These are phyloP conservation scores for Eupithecia pulchellata DNA, from an alignment of 2,888 invertebrate species.

Conservation along the genomic window DNA sequence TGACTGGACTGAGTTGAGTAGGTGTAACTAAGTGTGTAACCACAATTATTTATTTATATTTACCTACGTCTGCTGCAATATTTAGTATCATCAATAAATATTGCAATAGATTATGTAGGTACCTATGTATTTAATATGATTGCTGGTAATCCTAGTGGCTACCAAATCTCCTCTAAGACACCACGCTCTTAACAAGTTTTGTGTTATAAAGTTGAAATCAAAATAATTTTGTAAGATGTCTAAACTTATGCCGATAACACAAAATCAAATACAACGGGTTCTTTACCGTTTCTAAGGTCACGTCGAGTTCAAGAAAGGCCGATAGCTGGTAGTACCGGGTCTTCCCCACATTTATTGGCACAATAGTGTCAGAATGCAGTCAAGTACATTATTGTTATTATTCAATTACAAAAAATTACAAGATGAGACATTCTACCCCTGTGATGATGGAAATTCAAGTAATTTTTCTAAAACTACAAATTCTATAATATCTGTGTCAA, in stretches of 20 bases:
- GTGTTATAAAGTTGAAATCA: neutral
- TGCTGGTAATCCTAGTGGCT: no score
- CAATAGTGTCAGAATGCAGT: no score
- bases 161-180: neutral
- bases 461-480: no score
- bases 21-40: neutral
- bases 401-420: no score
- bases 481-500: no score
- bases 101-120: no score
- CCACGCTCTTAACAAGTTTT: neutral
- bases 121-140: no score
- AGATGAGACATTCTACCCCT: no score
- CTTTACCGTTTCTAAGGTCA: neutral
- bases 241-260: neutral
- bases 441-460: no score
- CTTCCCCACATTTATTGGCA: neutral
- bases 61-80: no score
- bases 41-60: neutral
- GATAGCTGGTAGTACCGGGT: neutral
- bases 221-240: neutral
- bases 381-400: no score
- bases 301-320: neutral
- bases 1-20: neutral
- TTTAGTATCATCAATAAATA: no score
- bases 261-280: neutral